These are phyloP conservation scores for Parnassius apollo DNA, from an alignment of 2,888 invertebrate species.

Conservation along the genomic window DNA sequence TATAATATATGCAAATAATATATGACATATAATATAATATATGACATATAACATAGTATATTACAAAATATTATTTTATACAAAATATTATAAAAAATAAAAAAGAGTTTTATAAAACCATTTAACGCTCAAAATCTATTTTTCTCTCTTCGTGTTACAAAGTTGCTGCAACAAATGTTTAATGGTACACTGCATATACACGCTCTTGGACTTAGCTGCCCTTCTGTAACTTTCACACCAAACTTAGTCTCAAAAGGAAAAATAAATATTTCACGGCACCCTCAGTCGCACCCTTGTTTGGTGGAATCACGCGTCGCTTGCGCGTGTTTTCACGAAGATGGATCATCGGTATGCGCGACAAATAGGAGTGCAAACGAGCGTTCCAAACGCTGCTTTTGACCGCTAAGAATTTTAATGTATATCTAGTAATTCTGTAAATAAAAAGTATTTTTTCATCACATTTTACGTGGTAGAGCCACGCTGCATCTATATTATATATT, in stretches of 20 bases:
- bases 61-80: too few relatives aligned
- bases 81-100: too few relatives aligned
- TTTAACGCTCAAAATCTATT: too few relatives aligned
- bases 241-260: constrained; percentile 63
- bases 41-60: too few relatives aligned
- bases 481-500: too few relatives aligned
- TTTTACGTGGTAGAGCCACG: too few relatives aligned
- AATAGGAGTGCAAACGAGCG: constrained; percentile 41
- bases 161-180: not conserved
- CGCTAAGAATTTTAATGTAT: constrained; percentile 15
- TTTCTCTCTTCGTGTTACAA: not conserved
- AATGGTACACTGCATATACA: constrained; percentile 7
- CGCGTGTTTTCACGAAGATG: constrained; percentile 75
- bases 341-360: constrained; percentile 65
- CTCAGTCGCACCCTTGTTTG: constrained; percentile 67
- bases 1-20: too few relatives aligned
- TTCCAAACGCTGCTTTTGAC: constrained; percentile 29
- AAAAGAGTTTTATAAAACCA: too few relatives aligned
- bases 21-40: too few relatives aligned
- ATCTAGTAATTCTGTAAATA: not conserved
- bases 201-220: constrained; percentile 31
- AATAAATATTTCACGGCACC: constrained; percentile 70
- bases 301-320: constrained; percentile 77
- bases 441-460: too few relatives aligned
- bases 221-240: constrained; percentile 59